Evolutionary conservation across 2,113 vertebrate genomes (phyloP).

Genomic region (Micromys minutus): DNA sequence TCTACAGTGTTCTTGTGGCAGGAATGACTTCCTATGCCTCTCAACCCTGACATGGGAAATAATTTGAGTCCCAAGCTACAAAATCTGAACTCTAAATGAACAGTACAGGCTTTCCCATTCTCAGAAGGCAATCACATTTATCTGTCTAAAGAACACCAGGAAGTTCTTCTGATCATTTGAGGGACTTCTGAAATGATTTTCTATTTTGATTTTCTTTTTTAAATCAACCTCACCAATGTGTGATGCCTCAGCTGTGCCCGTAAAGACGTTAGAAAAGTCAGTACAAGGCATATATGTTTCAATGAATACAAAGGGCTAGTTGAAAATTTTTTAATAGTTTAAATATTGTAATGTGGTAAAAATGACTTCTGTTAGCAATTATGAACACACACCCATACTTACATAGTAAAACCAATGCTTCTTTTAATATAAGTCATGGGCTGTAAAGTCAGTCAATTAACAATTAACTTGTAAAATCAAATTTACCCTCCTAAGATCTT

Average conservation of each 20-base stretch:
- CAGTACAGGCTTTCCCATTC: background rate
- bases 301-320: no score
- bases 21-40: background rate
- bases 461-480: background rate
- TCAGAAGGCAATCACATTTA: background rate
- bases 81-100: background rate
- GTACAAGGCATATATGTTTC: no score
- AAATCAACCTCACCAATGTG: background rate
- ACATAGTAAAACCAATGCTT: background rate
- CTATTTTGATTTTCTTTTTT: background rate
- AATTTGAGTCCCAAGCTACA: background rate
- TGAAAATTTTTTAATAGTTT: no score
- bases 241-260: background rate
- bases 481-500: background rate
- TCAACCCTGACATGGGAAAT: background rate
- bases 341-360: background rate
- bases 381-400: background rate
- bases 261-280: conserved; percentile 5
- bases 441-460: background rate
- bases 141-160: background rate
- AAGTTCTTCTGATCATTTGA: background rate
- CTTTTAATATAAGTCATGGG: background rate
- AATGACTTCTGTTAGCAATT: background rate
- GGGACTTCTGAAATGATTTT: background rate
- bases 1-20: background rate